A percentile compares a stretch with the other conserved stretches of the same genome.
Conservation (phyloP, 1,140 invertebrate genomes). For the Pseudomyrmex concolor region DNA sequence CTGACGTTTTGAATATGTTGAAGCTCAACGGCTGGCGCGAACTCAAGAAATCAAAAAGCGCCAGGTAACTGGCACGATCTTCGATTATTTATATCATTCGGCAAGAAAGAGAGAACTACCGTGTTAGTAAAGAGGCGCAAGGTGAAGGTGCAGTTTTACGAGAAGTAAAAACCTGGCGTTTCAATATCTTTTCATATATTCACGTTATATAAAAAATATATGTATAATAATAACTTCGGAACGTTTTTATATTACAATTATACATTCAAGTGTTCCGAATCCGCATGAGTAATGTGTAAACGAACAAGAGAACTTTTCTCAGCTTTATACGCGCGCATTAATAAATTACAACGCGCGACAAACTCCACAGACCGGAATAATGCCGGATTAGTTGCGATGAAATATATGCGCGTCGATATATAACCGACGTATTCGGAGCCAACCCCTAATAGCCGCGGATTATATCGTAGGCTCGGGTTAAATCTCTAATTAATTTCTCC, state of each 20-base stretch:
- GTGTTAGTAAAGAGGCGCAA: neutral
- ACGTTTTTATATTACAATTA: too few species aligned
- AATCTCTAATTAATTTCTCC: conserved; percentile 50
- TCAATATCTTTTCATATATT: neutral
- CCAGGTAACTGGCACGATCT: conserved; percentile 45
- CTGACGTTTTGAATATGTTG: neutral
- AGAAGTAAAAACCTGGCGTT: neutral
- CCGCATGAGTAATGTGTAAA: neutral
- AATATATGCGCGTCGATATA: conserved; percentile 40
- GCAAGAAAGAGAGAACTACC: conserved; percentile 3
- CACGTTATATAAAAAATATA: neutral
- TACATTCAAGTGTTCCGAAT: too few species aligned
- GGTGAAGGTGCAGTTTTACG: conserved; percentile 32
- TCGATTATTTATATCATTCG: conserved; percentile 55
- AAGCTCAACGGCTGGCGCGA: conserved; percentile 12
- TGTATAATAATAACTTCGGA: too few species aligned
- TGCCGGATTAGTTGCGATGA: conserved; percentile 41
- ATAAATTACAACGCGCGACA: conserved; percentile 38
- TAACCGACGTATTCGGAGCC: conserved; percentile 1
- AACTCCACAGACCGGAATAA: neutral
- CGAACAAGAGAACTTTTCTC: neutral
- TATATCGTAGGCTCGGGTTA: conserved; percentile 28
- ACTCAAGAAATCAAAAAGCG: conserved; percentile 47
- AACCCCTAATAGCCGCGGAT: conserved; percentile 46
- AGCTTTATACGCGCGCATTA: neutral